Evolutionary conservation across 2,888 invertebrate genomes (phyloP).

Genomic region (Siphlonurus alternatus): DNA sequence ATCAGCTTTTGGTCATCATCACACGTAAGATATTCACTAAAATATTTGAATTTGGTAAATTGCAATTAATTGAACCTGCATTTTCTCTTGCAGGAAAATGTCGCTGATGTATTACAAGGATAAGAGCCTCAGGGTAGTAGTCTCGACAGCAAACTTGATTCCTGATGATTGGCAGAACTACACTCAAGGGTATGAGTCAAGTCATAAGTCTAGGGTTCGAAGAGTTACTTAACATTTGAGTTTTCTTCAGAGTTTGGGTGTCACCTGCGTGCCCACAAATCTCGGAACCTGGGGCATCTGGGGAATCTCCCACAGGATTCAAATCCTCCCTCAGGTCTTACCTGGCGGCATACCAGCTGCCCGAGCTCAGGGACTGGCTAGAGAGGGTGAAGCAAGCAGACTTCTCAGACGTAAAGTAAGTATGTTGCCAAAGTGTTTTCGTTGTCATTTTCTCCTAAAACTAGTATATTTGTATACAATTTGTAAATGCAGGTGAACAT

Average conservation of each 20-base stretch:
- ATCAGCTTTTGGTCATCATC: slow-evolving; percentile 71
- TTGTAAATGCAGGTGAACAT: too few species aligned
- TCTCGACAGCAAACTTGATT: slow-evolving; percentile 86
- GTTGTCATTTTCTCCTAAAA: too few species aligned
- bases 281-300: slow-evolving; percentile 36
- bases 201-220: not conserved
- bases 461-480: too few species aligned
- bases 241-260: slow-evolving; percentile 57
- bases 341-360: slow-evolving; percentile 51
- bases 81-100: slow-evolving; percentile 48
- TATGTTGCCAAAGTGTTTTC: slow-evolving; percentile 11
- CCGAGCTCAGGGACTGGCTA: slow-evolving; percentile 53
- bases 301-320: slow-evolving; percentile 73
- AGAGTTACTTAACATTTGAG: slow-evolving; percentile 10
- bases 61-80: slow-evolving; percentile 10
- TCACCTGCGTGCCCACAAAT: slow-evolving; percentile 60
- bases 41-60: not conserved
- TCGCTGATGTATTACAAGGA: slow-evolving; percentile 72
- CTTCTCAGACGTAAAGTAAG: slow-evolving; percentile 63
- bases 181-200: slow-evolving; percentile 58
- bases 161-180: slow-evolving; percentile 86
- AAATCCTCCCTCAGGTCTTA: slow-evolving; percentile 62
- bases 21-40: slow-evolving; percentile 44
- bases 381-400: slow-evolving; percentile 58
- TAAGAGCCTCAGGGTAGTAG: slow-evolving; percentile 62